Conservation (phyloP, 2,797 vertebrate species). For the Xenopus petersii region DNA sequence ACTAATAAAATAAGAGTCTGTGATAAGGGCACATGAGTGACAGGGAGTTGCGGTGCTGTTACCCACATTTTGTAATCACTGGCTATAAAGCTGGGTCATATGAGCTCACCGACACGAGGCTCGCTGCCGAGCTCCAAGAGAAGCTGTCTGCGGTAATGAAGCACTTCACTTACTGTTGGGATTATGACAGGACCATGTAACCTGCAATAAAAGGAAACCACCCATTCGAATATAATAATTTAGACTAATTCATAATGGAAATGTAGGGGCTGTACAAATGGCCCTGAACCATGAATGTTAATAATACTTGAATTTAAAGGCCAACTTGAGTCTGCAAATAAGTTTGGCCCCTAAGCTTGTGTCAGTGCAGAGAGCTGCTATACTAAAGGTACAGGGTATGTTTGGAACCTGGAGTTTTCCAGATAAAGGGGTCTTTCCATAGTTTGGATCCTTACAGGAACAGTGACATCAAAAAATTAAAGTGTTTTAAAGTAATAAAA, state of each 20-base stretch:
- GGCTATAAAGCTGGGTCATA: slow-evolving; percentile 14
- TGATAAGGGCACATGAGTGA: not conserved
- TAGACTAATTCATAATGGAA: not conserved
- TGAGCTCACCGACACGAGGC: slow-evolving; percentile 14
- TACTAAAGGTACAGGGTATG: too few relatives aligned
- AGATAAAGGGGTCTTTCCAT: too few relatives aligned
- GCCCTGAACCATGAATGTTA: not conserved
- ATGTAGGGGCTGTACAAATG: not conserved
- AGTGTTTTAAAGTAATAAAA: too few relatives aligned
- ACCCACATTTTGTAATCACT: slow-evolving; percentile 3
- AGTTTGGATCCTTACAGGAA: too few relatives aligned
- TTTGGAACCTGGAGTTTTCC: too few relatives aligned
- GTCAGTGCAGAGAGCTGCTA: too few relatives aligned
- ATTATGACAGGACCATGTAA: slow-evolving; percentile 12
- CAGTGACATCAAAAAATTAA: too few relatives aligned
- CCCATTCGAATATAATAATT: not conserved
- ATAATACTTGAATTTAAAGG: not conserved
- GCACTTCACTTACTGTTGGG: slow-evolving; percentile 13
- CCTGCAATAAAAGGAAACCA: slow-evolving; percentile 2
- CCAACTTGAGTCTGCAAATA: too few relatives aligned
- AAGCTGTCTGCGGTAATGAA: slow-evolving; percentile 30
- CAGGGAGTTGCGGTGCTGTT: not conserved
- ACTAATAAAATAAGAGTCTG: not conserved
- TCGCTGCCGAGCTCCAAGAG: slow-evolving; percentile 5
- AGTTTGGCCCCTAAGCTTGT: too few relatives aligned